phyloP scores from a whole-genome alignment of 2,797 vertebrate genomes.

The Scyliorhinus canicula region DNA sequence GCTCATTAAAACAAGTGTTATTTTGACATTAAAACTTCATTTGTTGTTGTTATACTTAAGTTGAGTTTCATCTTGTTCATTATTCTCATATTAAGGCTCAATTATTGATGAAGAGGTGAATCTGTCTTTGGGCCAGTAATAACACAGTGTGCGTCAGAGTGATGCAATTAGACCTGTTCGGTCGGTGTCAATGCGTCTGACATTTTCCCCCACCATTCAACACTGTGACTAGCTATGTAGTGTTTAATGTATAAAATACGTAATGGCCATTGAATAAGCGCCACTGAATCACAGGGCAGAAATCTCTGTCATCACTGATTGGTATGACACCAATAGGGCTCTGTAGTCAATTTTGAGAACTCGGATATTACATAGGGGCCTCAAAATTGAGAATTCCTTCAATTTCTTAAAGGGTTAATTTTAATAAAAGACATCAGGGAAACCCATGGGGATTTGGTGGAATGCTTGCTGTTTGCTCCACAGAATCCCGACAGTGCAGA shows the following conservation, averaged over 20 bases:
- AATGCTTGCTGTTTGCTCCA: not conserved
- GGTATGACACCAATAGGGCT: not conserved
- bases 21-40: not conserved
- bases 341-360: not conserved
- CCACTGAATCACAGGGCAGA: not conserved
- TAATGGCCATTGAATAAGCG: not conserved
- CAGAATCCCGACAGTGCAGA: too few species aligned
- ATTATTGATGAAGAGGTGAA: not conserved
- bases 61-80: not conserved
- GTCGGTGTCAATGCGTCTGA: not conserved
- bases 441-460: not conserved
- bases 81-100: not conserved
- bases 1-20: not conserved
- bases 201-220: not conserved
- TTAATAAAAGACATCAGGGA: not conserved
- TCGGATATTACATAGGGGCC: not conserved
- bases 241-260: not conserved
- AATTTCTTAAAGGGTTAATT: not conserved
- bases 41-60: not conserved
- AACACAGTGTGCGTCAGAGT: not conserved
- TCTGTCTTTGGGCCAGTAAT: not conserved
- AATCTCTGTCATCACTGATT: not conserved
- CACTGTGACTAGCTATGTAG: too few species aligned
- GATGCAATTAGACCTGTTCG: not conserved
- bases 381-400: not conserved